A percentile compares a stretch with the other conserved stretches of the same genome.
These are phyloP conservation scores for Synanthedon formicaeformis DNA, from an alignment of 2,888 invertebrate species.

Conservation along the genomic window DNA sequence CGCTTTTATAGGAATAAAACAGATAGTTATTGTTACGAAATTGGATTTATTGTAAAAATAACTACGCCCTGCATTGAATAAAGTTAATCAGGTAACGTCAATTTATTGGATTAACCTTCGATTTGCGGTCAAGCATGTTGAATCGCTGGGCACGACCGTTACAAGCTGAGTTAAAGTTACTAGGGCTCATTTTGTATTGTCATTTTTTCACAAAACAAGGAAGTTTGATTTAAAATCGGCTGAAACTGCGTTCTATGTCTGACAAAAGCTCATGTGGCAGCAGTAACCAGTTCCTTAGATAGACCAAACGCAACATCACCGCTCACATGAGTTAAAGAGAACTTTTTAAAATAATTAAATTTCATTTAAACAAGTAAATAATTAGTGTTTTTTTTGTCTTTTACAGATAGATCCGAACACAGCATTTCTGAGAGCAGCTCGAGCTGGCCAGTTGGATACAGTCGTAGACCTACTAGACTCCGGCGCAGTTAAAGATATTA, in stretches of 20 bases:
- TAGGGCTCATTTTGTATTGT: too few relatives aligned
- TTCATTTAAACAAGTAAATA: neutral
- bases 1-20: too few relatives aligned
- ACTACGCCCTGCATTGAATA: neutral
- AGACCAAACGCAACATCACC: too few relatives aligned
- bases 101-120: conserved; percentile 10
- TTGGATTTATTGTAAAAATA: neutral
- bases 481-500: conserved; percentile 91
- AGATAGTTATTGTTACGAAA: too few relatives aligned
- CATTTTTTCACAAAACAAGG: too few relatives aligned
- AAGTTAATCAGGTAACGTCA: neutral
- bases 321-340: too few relatives aligned
- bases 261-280: too few relatives aligned
- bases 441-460: conserved; percentile 96
- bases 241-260: too few relatives aligned
- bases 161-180: too few relatives aligned
- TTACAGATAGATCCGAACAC: conserved; percentile 95
- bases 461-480: conserved; percentile 92
- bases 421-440: conserved; percentile 95
- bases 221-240: too few relatives aligned
- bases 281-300: too few relatives aligned
- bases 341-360: too few relatives aligned
- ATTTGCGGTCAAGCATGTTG: conserved; percentile 19
- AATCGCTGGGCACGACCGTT: conserved; percentile 21
- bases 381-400: conserved; percentile 6